Evolutionary conservation across 1,140 invertebrate species (phyloP), one percentile per base, ranked within the genome.

Genomic region (Atta texana): DNA sequence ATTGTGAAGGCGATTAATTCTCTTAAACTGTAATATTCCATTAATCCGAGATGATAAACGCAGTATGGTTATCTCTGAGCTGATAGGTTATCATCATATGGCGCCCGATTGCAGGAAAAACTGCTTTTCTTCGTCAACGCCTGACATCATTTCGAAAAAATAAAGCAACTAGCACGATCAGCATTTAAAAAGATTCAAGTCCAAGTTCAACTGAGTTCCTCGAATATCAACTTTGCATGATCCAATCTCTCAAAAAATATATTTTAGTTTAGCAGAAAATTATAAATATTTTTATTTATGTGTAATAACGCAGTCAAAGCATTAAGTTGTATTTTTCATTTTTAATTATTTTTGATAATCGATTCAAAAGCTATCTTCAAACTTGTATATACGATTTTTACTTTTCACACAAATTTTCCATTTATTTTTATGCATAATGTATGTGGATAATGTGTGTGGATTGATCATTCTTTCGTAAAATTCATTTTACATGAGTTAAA

Each of bases 21-120:
- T 86, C 75, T 59, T 81, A 57, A 87, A 87, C 89, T 66, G 89
- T 90, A 90, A 89, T 90, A 90, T 90, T 90, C 89, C 89, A 90
- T 89, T 90, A 89, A 90, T 90, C 88, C 85, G 18, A 69, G 39
- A 31, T 49, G 68, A 87, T 90, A 89, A 87, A 87, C 76, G 61
- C 61, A 81, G 74, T 69, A 87, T 21, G 74, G 68, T 89, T 87
- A 90, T 89, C 85, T 64, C 4, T 16, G 1, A 21, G 31, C 68
- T 53, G 88, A 90, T 90, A 90, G 68, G 66, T 86, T 90, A 90
- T 90, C 89, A 69, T 61, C 72, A 71, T 76, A 82, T 74, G 68
- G 66, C 66, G 66, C 28, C 66, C 55, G 39, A 49, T 59, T 12
- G 55, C 44, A 18, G 69, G 80, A 75, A 84, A 84, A 84, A 75